Evolutionary conservation across 2,888 invertebrate species (phyloP).

Genomic region (Meiosimyza platycephala): DNA sequence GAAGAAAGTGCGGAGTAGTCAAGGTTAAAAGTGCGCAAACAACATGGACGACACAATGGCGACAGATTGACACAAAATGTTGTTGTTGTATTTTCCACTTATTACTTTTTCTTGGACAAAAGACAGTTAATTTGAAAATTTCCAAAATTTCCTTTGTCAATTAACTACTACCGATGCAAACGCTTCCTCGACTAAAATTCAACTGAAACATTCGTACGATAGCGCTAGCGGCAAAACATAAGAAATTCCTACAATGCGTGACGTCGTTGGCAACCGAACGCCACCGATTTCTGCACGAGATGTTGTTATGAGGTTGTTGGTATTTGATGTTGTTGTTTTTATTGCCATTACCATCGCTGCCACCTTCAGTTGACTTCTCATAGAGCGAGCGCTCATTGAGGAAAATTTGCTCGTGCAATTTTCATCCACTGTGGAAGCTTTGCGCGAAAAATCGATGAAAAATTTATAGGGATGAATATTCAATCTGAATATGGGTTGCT

Average conservation of each 20-base stretch:
- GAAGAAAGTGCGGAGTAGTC: not conserved
- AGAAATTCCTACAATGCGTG: slow-evolving; percentile 21
- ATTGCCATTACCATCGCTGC: slow-evolving; percentile 32
- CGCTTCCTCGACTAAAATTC: slow-evolving; percentile 48
- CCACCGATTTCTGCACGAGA: not conserved
- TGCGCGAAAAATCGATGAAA: too few species aligned
- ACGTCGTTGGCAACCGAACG: slow-evolving; percentile 7
- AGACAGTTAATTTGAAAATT: too few species aligned
- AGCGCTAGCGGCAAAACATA: slow-evolving; percentile 42
- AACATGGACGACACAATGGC: not conserved
- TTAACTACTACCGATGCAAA: slow-evolving; percentile 32
- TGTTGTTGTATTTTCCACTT: not conserved
- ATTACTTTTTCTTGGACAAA: not conserved
- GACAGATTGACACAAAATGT: slow-evolving; percentile 5
- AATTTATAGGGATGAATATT: too few species aligned
- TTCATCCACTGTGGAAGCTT: too few species aligned
- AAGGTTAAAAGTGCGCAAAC: not conserved
- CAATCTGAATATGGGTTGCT: too few species aligned
- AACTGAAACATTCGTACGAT: slow-evolving; percentile 45
- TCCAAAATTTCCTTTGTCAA: too few species aligned
- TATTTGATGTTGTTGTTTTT: slow-evolving; percentile 19
- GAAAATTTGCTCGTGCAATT: not conserved
- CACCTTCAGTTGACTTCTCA: slow-evolving; percentile 2
- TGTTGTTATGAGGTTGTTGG: slow-evolving; percentile 15
- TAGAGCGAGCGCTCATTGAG: slow-evolving; percentile 6